Base-by-base conservation (phyloP, 2,797 vertebrate species). In the Periparus ater region DNA sequence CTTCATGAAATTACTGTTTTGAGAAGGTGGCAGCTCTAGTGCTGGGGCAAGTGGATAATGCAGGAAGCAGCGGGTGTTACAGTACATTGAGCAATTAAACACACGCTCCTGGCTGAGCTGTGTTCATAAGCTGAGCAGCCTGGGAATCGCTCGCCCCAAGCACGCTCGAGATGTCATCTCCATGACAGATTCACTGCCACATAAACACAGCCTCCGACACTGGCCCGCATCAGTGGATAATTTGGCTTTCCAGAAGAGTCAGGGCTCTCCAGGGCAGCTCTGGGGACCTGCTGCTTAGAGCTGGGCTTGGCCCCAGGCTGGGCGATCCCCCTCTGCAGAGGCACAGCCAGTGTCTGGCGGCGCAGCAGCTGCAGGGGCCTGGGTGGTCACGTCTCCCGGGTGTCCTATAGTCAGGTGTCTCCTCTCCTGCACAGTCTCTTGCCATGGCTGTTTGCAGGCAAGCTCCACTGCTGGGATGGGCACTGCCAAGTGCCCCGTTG, bases 31-130 rank as follows among this genome's bases (percentile, higher is more conserved):
- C 70, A 76, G 91, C 73, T 93, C 80, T 61, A 85, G 78, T 80
- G 85, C 95, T 58, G 82, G 92, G 85, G 82, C 93, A 91, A 95
- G 91, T 84, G 85, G 92, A 85, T 91, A 94, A 94, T 80, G 72
- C 73, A 65, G 94, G 85, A 68, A 85, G 61, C 23, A 2, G 44
- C 0, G 36, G 67, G 60, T 96, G 80, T 93, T 94, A 67, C 81
- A 68, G 85, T 80, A 91, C 67, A 91, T 32, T 73, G 79, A 95
- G 88, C 91, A 94, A 93, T 96, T 89, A 93, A 95, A 58, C 62
- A 68, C 73, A 73, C 4, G 6, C 73, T 92, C 75, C 89, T 67
- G 78, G 83, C 66, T 68, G 91, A 95, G 90, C 81, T 57, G 78
- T 66, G 29, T 36, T 80, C 76, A 91, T 61, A 32, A 90, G 40